Evolutionary conservation across 92 coral and sea anemone genomes (phyloP).

Genomic region (Desmophyllum pertusum): DNA sequence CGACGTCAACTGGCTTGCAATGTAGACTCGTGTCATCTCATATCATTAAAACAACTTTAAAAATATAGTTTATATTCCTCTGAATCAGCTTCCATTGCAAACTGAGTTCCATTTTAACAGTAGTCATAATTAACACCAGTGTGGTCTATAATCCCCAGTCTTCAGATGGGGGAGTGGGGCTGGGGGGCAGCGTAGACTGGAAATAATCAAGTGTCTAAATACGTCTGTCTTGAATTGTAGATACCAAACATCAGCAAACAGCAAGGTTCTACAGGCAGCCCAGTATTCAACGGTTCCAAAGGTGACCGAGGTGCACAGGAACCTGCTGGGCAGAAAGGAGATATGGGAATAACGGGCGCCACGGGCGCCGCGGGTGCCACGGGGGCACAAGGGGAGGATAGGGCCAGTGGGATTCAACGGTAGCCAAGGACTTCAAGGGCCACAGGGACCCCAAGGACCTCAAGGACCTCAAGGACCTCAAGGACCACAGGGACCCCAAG

Average conservation of each 20-base stretch:
- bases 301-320: conserved; percentile 23
- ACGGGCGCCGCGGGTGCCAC: conserved; percentile 6
- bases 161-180: too few relatives aligned
- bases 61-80: too few relatives aligned
- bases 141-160: too few relatives aligned
- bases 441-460: conserved; percentile 10
- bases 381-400: conserved; percentile 19
- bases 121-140: too few relatives aligned
- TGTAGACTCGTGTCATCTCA: too few relatives aligned
- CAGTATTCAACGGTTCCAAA: conserved; percentile 37
- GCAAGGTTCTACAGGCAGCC: conserved; percentile 28
- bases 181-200: too few relatives aligned
- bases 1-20: too few relatives aligned
- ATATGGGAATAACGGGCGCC: conserved; percentile 4
- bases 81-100: too few relatives aligned
- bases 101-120: too few relatives aligned
- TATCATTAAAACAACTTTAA: too few relatives aligned
- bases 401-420: not conserved
- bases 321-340: conserved; percentile 4
- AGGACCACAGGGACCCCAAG: conserved; percentile 4
- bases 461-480: conserved; percentile 33
- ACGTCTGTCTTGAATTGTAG: not conserved
- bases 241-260: conserved; percentile 28
- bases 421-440: not conserved
- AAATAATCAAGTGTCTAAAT: too few relatives aligned